A percentile compares a stretch with the other conserved stretches of the same genome.
Conservation (phyloP, 1,140 invertebrate species). For the Nasonia vitripennis region DNA sequence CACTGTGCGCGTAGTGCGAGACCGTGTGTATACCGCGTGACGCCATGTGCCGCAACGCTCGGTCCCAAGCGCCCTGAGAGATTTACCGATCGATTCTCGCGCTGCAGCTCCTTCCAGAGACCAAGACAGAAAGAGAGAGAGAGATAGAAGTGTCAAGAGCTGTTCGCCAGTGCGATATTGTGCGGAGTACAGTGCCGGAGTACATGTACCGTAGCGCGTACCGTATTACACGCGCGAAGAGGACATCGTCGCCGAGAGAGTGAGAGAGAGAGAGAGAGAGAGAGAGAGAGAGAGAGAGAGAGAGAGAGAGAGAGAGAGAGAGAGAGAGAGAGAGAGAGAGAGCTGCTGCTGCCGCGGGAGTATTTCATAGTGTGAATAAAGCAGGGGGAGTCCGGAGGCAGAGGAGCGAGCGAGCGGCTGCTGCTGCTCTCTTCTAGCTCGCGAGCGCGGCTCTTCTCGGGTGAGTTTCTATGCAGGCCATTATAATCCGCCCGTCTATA, state of each 20-base stretch:
- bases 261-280: not conserved
- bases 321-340: no score
- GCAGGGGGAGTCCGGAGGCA: not conserved
- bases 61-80: not conserved
- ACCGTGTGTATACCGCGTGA: not conserved
- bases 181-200: not conserved
- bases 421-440: slow-evolving; percentile 21
- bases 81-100: not conserved
- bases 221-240: slow-evolving; percentile 28
- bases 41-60: slow-evolving; percentile 21
- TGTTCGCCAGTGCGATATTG: not conserved
- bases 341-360: not conserved
- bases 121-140: not conserved
- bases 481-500: not conserved
- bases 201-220: slow-evolving; percentile 41
- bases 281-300: not conserved
- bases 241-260: slow-evolving; percentile 3
- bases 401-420: not conserved
- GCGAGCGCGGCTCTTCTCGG: not conserved
- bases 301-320: not conserved
- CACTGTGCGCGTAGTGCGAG: no score
- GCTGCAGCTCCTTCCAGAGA: not conserved
- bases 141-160: slow-evolving; percentile 18
- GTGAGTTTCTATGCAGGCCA: slow-evolving; percentile 17
- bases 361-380: not conserved